A percentile compares a stretch with the other conserved stretches of the same genome.
Conservation (phyloP, 1,140 invertebrate species). For the Diachasma alloeum region DNA sequence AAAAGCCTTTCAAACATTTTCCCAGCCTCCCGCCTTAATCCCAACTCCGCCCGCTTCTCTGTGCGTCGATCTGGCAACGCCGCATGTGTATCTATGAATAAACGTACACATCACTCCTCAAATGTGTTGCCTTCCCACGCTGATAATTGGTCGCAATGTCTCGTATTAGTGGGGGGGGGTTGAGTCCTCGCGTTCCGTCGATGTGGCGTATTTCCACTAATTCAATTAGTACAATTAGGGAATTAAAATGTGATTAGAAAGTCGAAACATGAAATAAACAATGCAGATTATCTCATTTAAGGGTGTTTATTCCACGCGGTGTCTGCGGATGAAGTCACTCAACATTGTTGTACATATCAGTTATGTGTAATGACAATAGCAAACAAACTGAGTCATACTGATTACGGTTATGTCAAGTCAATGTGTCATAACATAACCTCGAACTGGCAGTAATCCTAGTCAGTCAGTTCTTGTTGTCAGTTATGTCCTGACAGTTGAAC, state of each 20-base stretch:
- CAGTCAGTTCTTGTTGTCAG: not conserved
- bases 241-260: not conserved
- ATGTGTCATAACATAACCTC: not conserved
- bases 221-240: not conserved
- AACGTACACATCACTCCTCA: not conserved
- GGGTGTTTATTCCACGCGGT: not conserved
- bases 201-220: not conserved
- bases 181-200: not conserved
- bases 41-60: too few species aligned
- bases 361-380: not conserved
- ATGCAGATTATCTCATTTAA: not conserved
- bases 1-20: too few species aligned
- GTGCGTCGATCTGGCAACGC: too few species aligned
- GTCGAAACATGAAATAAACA: not conserved
- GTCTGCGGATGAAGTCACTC: not conserved
- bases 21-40: too few species aligned
- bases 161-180: not conserved
- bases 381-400: not conserved
- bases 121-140: not conserved
- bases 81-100: not conserved
- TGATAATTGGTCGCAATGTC: not conserved
- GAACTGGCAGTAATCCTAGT: not conserved
- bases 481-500: not conserved
- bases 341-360: not conserved
- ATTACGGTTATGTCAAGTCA: not conserved